Base-by-base conservation (phyloP, 35 echinoderm and acorn worm species). In the Strongylocentrotus purpuratus region DNA sequence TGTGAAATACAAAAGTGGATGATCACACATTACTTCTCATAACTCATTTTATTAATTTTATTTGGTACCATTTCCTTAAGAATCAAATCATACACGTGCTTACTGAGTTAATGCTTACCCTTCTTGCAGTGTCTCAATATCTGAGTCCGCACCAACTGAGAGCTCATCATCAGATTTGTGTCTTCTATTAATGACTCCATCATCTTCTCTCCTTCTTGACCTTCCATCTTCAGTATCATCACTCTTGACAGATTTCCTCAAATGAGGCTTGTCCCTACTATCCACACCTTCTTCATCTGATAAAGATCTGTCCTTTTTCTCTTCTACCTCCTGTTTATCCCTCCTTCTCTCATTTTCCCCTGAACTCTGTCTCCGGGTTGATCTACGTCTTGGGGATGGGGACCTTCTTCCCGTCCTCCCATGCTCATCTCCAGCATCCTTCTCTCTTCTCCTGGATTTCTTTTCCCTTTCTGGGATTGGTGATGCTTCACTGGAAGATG, bases 121-220 rank as follows among this genome's bases (percentile, higher is more conserved):
- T 48, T 96, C 94, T 85, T 94, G 85, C 11, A 93, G 41, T 5
- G 46, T 93, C 17, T 96, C 94, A 94, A 96, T 70, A 28, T 96
- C 96, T 31, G 96, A 96, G 25, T 91, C 96, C 2, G 96, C 96
- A 55, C 96, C 96, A 32, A 96, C 94, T 7, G 96, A 96, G 20
- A 96, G 94, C 86, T 96, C 96, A 96, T 96, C 96, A 61, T 96
- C 96, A 61, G 96, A 96, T 47, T 93, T 58, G 91, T 58, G 91
- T 78, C 28, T 78, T 78, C 65, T 78, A n/a, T 78, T 11, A n/a
- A n/a, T n/a, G 2, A 2, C 17, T 59, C 17, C 65, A 70, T 70
- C 61, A 78, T 78, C 22, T 78, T 78, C 65, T n/a, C 18, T n/a
- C 4, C 65, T 22, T 8, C 20, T 78, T 0, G 1, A 22, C 22